Evolutionary conservation across 2,113 vertebrate species (phyloP).

Genomic region (Crotalus horridus): DNA sequence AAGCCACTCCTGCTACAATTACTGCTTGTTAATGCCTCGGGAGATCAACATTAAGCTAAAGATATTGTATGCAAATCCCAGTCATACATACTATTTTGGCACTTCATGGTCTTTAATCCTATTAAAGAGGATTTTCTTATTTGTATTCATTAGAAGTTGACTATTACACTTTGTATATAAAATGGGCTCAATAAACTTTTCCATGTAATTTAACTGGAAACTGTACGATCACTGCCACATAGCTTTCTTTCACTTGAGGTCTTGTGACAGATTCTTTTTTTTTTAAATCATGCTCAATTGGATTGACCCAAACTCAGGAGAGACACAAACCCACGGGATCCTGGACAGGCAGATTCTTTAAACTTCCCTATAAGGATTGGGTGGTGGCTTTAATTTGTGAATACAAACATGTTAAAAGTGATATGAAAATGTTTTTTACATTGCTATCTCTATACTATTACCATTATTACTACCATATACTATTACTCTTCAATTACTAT

Average conservation of each 20-base stretch:
- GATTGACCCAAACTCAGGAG: background rate
- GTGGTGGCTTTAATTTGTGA: background rate
- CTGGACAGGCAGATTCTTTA: background rate
- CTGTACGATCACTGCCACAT: conserved; percentile 5
- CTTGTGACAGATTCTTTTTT: conserved; percentile 16
- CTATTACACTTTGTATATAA: conserved; percentile 29
- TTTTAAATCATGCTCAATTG: background rate
- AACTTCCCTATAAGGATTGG: background rate
- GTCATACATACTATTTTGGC: conserved; percentile 17
- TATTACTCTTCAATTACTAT: background rate
- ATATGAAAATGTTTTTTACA: background rate
- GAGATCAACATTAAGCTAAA: conserved; percentile 34
- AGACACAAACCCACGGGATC: background rate
- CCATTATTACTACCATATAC: background rate
- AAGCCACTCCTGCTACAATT: conserved; percentile 16
- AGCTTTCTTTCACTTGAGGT: conserved; percentile 15
- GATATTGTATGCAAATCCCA: background rate
- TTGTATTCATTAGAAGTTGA: conserved; percentile 55
- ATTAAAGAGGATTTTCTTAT: conserved; percentile 36
- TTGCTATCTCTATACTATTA: background rate
- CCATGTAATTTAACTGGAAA: conserved; percentile 47
- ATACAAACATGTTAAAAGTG: background rate
- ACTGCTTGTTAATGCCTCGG: conserved; percentile 5
- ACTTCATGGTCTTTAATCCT: conserved; percentile 40
- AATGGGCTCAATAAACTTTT: conserved; percentile 45